A percentile compares a stretch with the other conserved stretches of the same genome.
phyloP scores from a whole-genome alignment of 2,797 vertebrate genomes.

The Carapus acus region DNA sequence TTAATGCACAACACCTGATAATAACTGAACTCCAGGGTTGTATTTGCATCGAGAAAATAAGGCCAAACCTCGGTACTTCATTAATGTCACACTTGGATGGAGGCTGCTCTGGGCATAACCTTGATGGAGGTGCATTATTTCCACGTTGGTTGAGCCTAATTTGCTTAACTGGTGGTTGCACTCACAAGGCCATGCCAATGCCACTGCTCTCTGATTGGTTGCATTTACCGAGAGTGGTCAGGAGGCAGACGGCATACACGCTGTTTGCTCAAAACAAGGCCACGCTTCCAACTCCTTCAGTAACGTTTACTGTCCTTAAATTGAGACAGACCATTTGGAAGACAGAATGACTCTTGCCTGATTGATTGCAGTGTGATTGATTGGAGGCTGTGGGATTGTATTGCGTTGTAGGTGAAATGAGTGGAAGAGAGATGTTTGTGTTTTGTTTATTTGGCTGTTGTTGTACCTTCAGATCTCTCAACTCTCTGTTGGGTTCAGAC shows the following conservation, averaged over 20 bases:
- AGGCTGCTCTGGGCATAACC: slow-evolving; percentile 7
- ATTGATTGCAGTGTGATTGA: neutral
- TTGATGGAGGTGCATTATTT: slow-evolving; percentile 3
- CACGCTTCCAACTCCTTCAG: neutral
- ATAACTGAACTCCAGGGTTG: slow-evolving; percentile 27
- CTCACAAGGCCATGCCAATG: slow-evolving; percentile 16
- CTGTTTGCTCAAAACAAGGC: neutral
- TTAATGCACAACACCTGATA: slow-evolving; percentile 13
- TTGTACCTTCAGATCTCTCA: too few species aligned
- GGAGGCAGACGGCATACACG: neutral
- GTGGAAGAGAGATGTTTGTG: neutral
- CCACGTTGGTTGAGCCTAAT: slow-evolving; percentile 1
- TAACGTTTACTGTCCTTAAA: slow-evolving; percentile 3
- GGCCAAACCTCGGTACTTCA: slow-evolving; percentile 11
- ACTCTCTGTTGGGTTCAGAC: too few species aligned
- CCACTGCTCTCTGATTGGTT: slow-evolving; percentile 8
- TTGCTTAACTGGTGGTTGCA: slow-evolving; percentile 4
- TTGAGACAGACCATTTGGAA: neutral
- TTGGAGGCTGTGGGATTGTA: neutral
- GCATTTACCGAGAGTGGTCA: slow-evolving; percentile 1
- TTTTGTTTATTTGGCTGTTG: slow-evolving; percentile 1
- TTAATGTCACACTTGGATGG: slow-evolving; percentile 28
- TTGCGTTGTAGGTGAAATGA: too few species aligned
- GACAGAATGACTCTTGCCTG: neutral
- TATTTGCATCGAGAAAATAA: slow-evolving; percentile 19